These are phyloP conservation scores for Penaeus indicus DNA, from an alignment of 1,140 invertebrate genomes.

Conservation along the genomic window DNA sequence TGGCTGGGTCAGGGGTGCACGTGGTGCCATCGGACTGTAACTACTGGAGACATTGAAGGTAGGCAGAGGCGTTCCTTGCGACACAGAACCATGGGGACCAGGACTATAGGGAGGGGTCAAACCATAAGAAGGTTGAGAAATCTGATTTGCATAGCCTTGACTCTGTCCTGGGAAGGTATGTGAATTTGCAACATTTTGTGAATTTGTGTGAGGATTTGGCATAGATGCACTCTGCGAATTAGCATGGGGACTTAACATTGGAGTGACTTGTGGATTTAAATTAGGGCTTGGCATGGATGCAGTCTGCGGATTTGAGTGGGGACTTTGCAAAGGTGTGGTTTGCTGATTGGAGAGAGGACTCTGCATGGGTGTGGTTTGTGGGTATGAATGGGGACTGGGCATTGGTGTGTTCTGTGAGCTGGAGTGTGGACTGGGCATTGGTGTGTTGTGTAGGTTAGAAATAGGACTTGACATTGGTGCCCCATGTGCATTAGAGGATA, in stretches of 20 bases:
- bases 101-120: constrained; percentile 66
- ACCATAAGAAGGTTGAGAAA: constrained; percentile 62
- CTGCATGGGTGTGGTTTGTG: constrained; percentile 13
- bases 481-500: constrained; percentile 1
- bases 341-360: background rate
- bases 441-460: constrained; percentile 18
- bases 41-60: constrained; percentile 52
- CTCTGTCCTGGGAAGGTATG: constrained; percentile 39
- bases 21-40: constrained; percentile 45
- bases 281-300: constrained; percentile 9
- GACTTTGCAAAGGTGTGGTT: background rate
- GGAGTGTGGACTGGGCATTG: constrained; percentile 43
- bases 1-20: constrained; percentile 58
- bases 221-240: constrained; percentile 18
- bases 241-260: constrained; percentile 2
- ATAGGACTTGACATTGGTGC: constrained; percentile 45
- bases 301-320: constrained; percentile 1
- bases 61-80: constrained; percentile 60
- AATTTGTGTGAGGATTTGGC: constrained; percentile 35
- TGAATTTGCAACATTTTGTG: constrained; percentile 27
- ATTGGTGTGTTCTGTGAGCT: constrained; percentile 29
- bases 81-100: constrained; percentile 59
- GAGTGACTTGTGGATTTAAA: constrained; percentile 22
- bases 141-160: constrained; percentile 49
- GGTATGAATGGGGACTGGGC: constrained; percentile 36